phyloP scores from a whole-genome alignment of 1,140 invertebrate genomes.

The Hesperophylax magnus region DNA sequence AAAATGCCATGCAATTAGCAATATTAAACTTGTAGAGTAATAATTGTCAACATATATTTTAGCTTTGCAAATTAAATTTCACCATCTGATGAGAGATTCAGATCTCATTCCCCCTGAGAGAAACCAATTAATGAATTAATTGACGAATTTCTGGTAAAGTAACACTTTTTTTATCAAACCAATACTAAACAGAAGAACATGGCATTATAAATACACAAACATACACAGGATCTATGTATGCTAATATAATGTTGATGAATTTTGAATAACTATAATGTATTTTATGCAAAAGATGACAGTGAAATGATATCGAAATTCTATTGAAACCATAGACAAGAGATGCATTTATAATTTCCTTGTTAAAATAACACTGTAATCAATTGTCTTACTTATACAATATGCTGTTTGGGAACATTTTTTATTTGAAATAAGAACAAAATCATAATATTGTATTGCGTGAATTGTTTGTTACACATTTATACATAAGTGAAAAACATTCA shows the following conservation, averaged over 20 bases:
- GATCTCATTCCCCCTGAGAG: conserved; percentile 55
- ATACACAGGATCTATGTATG: not conserved
- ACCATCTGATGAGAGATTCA: conserved; percentile 50
- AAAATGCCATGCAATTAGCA: conserved; percentile 26
- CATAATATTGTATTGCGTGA: no score
- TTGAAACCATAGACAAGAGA: not conserved
- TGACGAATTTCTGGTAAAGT: conserved; percentile 52
- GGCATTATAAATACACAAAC: conserved; percentile 48
- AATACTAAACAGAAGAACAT: conserved; percentile 57
- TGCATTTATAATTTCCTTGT: not conserved
- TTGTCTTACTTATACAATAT: no score
- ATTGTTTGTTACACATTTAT: no score
- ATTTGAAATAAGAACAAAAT: no score
- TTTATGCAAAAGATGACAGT: not conserved
- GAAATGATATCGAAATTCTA: not conserved
- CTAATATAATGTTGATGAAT: conserved; percentile 6
- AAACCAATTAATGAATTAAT: conserved; percentile 43
- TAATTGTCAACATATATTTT: conserved; percentile 31
- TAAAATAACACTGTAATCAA: no score
- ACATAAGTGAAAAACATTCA: no score
- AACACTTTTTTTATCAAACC: conserved; percentile 52
- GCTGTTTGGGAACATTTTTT: no score
- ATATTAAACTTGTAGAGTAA: conserved; percentile 14
- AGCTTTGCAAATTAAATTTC: conserved; percentile 51
- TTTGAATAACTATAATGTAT: conserved; percentile 12